A percentile compares a stretch with the other conserved stretches of the same genome.
These are phyloP conservation scores for Cyprinus carpio DNA, from an alignment of 2,113 vertebrate species.

Conservation along the genomic window DNA sequence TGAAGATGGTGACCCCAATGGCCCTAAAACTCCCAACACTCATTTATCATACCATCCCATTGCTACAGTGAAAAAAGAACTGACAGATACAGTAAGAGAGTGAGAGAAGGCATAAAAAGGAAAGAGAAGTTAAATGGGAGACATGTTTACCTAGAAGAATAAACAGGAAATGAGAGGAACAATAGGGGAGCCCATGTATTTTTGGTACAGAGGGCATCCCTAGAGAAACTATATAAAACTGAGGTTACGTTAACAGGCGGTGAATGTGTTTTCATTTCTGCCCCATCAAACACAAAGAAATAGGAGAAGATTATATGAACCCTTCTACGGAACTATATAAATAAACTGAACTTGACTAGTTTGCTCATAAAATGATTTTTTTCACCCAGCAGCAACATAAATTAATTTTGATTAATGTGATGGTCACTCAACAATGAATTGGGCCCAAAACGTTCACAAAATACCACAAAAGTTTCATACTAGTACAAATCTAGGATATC, in stretches of 20 bases:
- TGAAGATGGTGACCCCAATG: slow-evolving; percentile 58
- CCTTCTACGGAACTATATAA: not conserved
- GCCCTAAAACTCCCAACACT: slow-evolving; percentile 65
- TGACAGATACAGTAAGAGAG: not conserved
- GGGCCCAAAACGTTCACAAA: not conserved
- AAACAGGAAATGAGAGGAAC: slow-evolving; percentile 52
- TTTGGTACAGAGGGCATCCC: slow-evolving; percentile 35
- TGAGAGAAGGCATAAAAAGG: not conserved
- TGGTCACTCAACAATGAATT: not conserved
- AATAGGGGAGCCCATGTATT: slow-evolving; percentile 39
- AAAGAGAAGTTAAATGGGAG: not conserved
- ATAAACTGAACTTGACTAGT: not conserved
- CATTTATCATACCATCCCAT: slow-evolving; percentile 54
- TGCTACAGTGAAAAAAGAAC: slow-evolving; percentile 18
- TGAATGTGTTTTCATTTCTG: not conserved
- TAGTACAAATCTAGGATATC: not conserved
- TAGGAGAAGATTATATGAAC: not conserved
- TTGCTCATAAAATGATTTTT: not conserved
- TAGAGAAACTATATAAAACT: slow-evolving; percentile 33
- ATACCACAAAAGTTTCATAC: not conserved
- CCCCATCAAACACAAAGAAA: not conserved
- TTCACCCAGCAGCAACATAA: too few relatives aligned
- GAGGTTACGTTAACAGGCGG: not conserved
- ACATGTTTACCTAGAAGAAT: slow-evolving; percentile 16
- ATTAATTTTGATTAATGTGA: not conserved